These are phyloP conservation scores for Danio jaintianensis DNA, from an alignment of 2,797 vertebrate species.

Conservation along the genomic window DNA sequence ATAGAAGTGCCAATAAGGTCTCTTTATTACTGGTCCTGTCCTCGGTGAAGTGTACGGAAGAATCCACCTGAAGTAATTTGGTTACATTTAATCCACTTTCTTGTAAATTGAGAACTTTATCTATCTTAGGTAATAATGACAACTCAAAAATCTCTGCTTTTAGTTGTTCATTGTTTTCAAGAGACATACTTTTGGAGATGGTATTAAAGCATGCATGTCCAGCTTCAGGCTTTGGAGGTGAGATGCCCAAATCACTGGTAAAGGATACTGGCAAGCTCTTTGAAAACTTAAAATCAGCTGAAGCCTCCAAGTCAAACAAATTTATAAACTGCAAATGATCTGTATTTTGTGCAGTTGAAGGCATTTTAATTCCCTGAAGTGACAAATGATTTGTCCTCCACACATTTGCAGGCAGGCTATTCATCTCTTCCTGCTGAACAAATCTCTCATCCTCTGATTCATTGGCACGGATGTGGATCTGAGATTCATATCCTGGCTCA, in stretches of 20 bases:
- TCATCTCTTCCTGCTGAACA: constrained; percentile 41
- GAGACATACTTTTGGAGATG: constrained; percentile 18
- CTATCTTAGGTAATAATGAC: constrained; percentile 12
- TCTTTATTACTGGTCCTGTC: constrained; percentile 12
- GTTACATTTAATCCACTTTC: constrained; percentile 1
- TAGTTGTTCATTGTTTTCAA: constrained; percentile 7
- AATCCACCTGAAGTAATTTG: neutral
- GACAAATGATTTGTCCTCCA: neutral
- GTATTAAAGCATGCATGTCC: neutral
- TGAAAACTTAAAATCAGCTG: constrained; percentile 31
- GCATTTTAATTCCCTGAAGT: constrained; percentile 44
- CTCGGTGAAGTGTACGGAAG: neutral
- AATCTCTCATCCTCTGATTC: constrained; percentile 71
- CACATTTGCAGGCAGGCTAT: constrained; percentile 42
- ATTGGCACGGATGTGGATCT: constrained; percentile 51
- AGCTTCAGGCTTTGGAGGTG: constrained; percentile 46
- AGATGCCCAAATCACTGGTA: constrained; percentile 54
- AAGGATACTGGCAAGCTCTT: constrained; percentile 41
- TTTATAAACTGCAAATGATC: constrained; percentile 52
- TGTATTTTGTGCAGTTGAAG: constrained; percentile 14
- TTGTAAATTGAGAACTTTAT: constrained; percentile 10
- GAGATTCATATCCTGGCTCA: constrained; percentile 61
- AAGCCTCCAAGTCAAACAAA: constrained; percentile 43
- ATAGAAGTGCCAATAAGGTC: constrained; percentile 43
- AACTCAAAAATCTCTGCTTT: constrained; percentile 1